Conservation (phyloP, 2,888 invertebrate species). For the Chydorus sphaericus region DNA sequence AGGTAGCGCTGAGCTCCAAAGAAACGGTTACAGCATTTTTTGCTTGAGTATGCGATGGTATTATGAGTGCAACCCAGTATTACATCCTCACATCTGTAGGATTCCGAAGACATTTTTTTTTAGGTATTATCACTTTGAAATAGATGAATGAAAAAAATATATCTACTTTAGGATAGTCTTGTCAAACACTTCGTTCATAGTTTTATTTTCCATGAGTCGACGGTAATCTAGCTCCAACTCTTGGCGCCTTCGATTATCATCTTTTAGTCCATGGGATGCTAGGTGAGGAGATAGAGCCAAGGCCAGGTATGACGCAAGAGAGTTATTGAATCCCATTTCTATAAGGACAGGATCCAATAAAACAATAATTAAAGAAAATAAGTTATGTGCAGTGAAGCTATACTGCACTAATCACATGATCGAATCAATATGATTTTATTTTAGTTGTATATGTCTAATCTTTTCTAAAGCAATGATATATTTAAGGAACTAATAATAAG, state of each 20-base stretch:
- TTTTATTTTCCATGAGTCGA: not conserved
- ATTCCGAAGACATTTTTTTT: not conserved
- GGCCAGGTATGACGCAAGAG: constrained; percentile 1
- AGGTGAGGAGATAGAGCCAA: not conserved
- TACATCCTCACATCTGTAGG: not conserved
- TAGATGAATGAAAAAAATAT: too few relatives aligned
- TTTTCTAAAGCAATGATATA: too few relatives aligned
- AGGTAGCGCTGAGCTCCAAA: constrained; percentile 1
- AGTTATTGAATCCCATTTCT: constrained; percentile 4
- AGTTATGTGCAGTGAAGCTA: too few relatives aligned
- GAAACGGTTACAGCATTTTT: not conserved
- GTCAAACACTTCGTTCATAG: not conserved
- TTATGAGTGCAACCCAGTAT: constrained; percentile 4
- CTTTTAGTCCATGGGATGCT: not conserved
- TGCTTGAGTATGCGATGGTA: not conserved
- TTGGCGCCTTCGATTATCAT: not conserved
- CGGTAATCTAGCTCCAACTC: not conserved
- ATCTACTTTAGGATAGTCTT: not conserved
- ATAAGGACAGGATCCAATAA: too few relatives aligned
- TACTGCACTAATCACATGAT: too few relatives aligned
- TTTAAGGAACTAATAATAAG: too few relatives aligned
- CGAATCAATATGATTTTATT: too few relatives aligned
- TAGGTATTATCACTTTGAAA: too few relatives aligned
- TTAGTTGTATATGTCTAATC: too few relatives aligned
- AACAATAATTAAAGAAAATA: too few relatives aligned